Evolutionary conservation across 2,888 invertebrate species (phyloP).

Genomic region (Nomada fabriciana): DNA sequence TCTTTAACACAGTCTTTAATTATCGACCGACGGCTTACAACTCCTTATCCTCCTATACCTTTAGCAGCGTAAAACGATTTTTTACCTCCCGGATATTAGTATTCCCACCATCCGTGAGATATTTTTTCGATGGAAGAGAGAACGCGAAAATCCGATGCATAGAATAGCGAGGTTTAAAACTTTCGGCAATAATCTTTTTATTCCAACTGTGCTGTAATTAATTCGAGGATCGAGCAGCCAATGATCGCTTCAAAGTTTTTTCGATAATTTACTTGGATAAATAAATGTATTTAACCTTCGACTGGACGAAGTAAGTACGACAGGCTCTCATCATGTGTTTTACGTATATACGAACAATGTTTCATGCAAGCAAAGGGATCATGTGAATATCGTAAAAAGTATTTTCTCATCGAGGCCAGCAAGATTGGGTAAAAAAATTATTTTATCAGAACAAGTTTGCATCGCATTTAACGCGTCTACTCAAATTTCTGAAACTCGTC

Average conservation of each 20-base stretch:
- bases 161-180: neutral
- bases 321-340: neutral
- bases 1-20: conserved; percentile 53
- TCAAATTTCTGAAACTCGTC: conserved; percentile 18
- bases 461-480: no score
- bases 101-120: conserved; percentile 37
- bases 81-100: conserved; percentile 42
- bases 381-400: neutral
- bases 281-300: neutral
- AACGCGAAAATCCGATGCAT: conserved; percentile 11
- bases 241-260: neutral
- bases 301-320: neutral
- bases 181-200: neutral
- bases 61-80: conserved; percentile 42
- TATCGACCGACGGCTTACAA: conserved; percentile 42
- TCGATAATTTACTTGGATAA: neutral
- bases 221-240: neutral
- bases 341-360: conserved; percentile 1
- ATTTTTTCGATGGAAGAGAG: conserved; percentile 18
- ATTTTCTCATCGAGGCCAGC: conserved; percentile 15
- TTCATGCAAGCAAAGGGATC: neutral
- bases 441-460: conserved; percentile 5
- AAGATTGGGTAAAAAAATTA: neutral
- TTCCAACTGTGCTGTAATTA: neutral
- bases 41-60: conserved; percentile 27